phyloP scores from a whole-genome alignment of 2,797 vertebrate species.

The Helarctos malayanus region DNA sequence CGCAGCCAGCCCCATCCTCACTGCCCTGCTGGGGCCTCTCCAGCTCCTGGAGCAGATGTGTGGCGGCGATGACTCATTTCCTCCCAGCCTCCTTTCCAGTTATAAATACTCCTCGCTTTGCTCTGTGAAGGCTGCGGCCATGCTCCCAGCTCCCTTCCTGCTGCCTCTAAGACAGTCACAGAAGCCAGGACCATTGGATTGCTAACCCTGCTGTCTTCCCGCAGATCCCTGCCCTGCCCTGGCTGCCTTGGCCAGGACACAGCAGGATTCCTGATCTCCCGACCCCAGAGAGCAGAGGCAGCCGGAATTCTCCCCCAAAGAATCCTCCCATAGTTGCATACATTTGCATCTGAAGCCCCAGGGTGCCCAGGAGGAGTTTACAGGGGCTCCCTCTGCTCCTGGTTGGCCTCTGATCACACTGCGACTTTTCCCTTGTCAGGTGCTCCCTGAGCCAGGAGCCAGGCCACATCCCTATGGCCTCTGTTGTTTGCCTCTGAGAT shows the following conservation, averaged over 20 bases:
- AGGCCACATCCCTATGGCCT: neutral
- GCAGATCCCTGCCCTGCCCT: neutral
- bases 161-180: neutral
- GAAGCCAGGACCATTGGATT: accelerated
- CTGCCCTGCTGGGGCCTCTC: neutral
- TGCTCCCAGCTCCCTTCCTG: neutral
- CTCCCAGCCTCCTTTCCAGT: neutral
- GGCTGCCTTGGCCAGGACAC: neutral
- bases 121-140: neutral
- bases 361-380: too few species aligned
- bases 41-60: neutral
- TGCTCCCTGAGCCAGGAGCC: neutral
- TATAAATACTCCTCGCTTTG: neutral
- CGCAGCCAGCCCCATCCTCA: too few species aligned
- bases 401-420: neutral
- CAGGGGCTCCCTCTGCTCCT: neutral
- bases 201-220: accelerated
- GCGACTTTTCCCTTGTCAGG: accelerated
- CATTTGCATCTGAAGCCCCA: neutral
- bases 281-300: neutral
- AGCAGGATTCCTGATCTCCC: neutral
- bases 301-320: neutral
- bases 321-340: accelerated
- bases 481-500: neutral
- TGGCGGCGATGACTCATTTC: neutral